Evolutionary conservation across 2,113 vertebrate species (phyloP), one percentile per base, ranked within the genome.

Genomic region (Galbula dea): DNA sequence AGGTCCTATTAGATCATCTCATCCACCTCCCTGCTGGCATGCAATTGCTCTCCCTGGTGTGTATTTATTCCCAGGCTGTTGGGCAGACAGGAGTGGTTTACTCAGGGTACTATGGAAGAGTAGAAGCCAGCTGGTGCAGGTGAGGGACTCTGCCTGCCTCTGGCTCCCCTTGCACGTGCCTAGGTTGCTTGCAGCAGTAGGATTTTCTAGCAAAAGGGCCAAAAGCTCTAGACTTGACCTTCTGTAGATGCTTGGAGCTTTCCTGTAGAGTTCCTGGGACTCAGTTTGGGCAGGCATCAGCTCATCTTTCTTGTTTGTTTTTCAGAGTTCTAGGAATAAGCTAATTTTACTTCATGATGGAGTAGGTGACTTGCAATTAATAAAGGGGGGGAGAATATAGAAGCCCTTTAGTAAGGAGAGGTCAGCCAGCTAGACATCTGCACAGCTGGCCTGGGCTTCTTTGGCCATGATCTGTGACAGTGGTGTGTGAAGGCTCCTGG

Each of bases 1-100:
- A 94, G 84, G 71, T 92, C 89, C 89, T 76, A 4, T 96, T 93
- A 93, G 94, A 86, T 96, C 95, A 95, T 96, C 74, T 54, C 1
- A 0, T 90, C 77, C 94, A 51, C 94, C 88, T 94, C 95, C 96
- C 77, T 90, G 62, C 86, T 93, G 90, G 86, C 11, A 0, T 45
- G 66, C 27, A 34, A 4, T 21, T 62, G 20, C 73, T 65, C 71
- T 89, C 89, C 85, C 90, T 54, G 54, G 86, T 26, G 83, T 59
- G 0, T 61, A 12, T 57, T 86, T 89, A 59, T 93, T 39, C 57
- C 23, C 4, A 36, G 82, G 72, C 92, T 63, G 63, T 36, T 49
- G 55, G 52, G 72, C 61, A 94, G 85, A 15, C 66, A 27, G 83
- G 37, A 68, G 34, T 12, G 23, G 18, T 57, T 92, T 72, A 45